Conservation (phyloP, 2,113 vertebrate species). For the Zapornia atra region DNA sequence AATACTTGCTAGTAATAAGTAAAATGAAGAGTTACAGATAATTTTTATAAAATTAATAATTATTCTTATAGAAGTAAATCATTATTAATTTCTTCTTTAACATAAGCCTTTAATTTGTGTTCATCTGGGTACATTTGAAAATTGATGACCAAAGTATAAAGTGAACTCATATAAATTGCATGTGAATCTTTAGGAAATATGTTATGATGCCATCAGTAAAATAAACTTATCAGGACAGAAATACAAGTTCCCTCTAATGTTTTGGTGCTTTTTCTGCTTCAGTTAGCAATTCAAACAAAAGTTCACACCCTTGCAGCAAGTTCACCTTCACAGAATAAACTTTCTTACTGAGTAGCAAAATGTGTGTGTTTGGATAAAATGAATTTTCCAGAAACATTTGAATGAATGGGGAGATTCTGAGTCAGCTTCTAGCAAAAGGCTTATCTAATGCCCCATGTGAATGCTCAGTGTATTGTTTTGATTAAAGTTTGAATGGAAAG, state of each 20-base stretch:
- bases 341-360: not conserved
- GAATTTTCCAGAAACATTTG: slow-evolving; percentile 22
- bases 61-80: not conserved
- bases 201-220: not conserved
- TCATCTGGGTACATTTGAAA: not conserved
- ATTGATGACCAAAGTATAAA: not conserved
- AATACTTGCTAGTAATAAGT: not conserved
- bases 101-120: not conserved
- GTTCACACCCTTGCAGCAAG: not conserved
- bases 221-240: not conserved
- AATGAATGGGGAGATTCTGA: slow-evolving; percentile 18
- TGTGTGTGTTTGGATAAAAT: not conserved
- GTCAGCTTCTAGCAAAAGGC: slow-evolving; percentile 41
- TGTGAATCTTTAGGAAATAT: not conserved
- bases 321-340: not conserved
- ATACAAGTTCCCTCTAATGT: not conserved
- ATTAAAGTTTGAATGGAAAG: slow-evolving; percentile 38
- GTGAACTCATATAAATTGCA: not conserved
- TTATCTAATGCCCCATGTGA: slow-evolving; percentile 7
- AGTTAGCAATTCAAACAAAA: slow-evolving; percentile 4
- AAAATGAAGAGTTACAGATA: not conserved
- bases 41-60: not conserved
- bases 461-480: slow-evolving; percentile 33
- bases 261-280: not conserved
- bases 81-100: not conserved